Evolutionary conservation across 1,140 invertebrate genomes (phyloP).

Genomic region (Drosophila simulans): DNA sequence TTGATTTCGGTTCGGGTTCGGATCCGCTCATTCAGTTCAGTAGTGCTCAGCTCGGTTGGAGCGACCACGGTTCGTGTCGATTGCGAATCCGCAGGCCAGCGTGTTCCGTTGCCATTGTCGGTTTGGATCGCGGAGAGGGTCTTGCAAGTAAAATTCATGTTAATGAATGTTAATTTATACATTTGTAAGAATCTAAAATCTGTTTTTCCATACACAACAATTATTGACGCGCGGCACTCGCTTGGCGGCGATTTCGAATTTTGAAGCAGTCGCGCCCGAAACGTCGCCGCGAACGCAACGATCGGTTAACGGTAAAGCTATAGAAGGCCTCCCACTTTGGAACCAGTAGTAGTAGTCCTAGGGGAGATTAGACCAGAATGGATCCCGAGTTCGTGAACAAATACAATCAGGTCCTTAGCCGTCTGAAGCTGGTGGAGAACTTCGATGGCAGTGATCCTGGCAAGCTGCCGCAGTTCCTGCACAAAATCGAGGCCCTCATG

Average conservation of each 20-base stretch:
- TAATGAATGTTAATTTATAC: slow-evolving; percentile 83
- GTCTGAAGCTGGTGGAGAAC: slow-evolving; percentile 67
- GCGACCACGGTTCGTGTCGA: slow-evolving; percentile 39
- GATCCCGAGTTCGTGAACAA: slow-evolving; percentile 76
- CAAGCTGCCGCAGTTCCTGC: slow-evolving; percentile 66
- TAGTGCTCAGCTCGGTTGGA: slow-evolving; percentile 6
- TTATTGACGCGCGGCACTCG: slow-evolving; percentile 37
- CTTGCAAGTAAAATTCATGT: slow-evolving; percentile 74
- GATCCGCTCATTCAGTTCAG: slow-evolving; percentile 35
- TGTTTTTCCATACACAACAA: slow-evolving; percentile 57
- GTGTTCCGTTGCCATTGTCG: slow-evolving; percentile 19
- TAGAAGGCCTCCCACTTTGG: too few relatives aligned
- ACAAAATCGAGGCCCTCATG: slow-evolving; percentile 68
- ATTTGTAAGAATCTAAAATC: slow-evolving; percentile 77
- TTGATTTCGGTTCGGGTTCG: slow-evolving; percentile 44
- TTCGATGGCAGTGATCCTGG: slow-evolving; percentile 69
- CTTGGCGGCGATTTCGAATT: slow-evolving; percentile 42
- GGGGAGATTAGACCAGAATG: slow-evolving; percentile 25
- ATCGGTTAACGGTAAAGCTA: slow-evolving; percentile 12
- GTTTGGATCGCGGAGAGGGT: slow-evolving; percentile 11
- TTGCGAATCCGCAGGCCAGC: slow-evolving; percentile 39
- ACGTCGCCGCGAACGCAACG: slow-evolving; percentile 37
- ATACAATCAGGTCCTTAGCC: slow-evolving; percentile 69
- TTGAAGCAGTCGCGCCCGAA: slow-evolving; percentile 56
- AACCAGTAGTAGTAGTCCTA: too few relatives aligned